Percentiles rank a stretch among this genome's conserved stretches.
These are phyloP conservation scores for Pseudomyrmex flavicornis DNA, from an alignment of 1,140 invertebrate species.

Conservation along the genomic window DNA sequence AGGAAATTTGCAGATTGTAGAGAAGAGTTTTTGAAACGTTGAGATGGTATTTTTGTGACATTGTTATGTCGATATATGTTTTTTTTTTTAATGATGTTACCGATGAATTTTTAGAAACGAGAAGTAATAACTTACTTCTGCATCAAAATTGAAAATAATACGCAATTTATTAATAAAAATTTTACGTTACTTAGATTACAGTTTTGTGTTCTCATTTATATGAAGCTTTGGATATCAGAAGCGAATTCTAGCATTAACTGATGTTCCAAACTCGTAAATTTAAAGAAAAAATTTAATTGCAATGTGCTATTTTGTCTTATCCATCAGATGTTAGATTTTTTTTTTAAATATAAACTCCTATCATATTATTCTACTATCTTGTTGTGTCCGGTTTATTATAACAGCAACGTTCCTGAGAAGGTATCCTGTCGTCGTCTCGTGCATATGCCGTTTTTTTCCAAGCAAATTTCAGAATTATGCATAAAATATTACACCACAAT, in stretches of 20 bases:
- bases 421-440: background rate
- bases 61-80: too few species aligned
- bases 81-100: too few species aligned
- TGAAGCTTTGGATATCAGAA: background rate
- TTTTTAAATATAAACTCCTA: background rate
- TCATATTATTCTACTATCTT: conserved; percentile 2
- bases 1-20: too few species aligned
- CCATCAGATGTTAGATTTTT: background rate
- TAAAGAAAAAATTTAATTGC: background rate
- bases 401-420: background rate
- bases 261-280: background rate
- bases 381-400: background rate
- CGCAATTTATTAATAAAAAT: background rate
- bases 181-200: background rate
- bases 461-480: conserved; percentile 4
- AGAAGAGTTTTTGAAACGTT: too few species aligned
- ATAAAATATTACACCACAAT: background rate
- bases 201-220: background rate
- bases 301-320: background rate
- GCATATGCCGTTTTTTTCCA: background rate
- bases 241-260: background rate
- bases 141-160: too few species aligned
- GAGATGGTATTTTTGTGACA: too few species aligned
- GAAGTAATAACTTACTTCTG: background rate
- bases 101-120: background rate